These are phyloP conservation scores for Aporophyla lueneburgensis DNA, from an alignment of 2,888 invertebrate genomes.

Conservation along the genomic window DNA sequence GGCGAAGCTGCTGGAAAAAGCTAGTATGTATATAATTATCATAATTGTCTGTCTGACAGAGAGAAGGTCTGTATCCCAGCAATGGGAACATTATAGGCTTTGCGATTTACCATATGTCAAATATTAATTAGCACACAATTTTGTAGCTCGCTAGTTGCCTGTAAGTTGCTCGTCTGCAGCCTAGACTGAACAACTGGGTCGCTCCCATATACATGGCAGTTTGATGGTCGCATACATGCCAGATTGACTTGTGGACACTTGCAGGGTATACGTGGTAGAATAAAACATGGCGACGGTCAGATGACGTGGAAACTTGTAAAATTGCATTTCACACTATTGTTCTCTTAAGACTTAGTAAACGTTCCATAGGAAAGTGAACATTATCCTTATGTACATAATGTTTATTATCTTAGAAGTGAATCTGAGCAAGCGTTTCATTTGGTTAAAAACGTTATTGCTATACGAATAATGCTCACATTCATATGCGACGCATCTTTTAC, in stretches of 20 bases:
- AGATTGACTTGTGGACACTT: conserved; percentile 18
- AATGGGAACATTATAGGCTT: too few species aligned
- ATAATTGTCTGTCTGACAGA: too few species aligned
- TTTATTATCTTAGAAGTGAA: neutral
- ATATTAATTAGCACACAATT: neutral
- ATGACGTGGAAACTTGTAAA: neutral
- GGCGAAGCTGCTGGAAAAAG: too few species aligned
- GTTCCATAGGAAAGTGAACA: neutral
- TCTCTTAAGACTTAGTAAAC: neutral
- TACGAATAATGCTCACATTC: neutral
- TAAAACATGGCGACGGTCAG: conserved; percentile 19
- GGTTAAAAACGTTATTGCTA: neutral
- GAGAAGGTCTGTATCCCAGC: too few species aligned
- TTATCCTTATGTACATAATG: neutral
- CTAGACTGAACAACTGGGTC: conserved; percentile 2
- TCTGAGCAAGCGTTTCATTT: neutral
- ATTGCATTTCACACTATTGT: neutral
- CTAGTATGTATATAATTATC: too few species aligned
- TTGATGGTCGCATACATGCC: conserved; percentile 44
- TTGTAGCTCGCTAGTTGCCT: neutral
- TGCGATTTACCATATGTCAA: too few species aligned
- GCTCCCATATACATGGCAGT: conserved; percentile 44
- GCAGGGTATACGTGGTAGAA: neutral
- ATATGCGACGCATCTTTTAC: neutral
- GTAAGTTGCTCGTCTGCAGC: conserved; percentile 26